Base-by-base conservation (phyloP, 2,113 vertebrate species). In the Psettodes erumei region DNA sequence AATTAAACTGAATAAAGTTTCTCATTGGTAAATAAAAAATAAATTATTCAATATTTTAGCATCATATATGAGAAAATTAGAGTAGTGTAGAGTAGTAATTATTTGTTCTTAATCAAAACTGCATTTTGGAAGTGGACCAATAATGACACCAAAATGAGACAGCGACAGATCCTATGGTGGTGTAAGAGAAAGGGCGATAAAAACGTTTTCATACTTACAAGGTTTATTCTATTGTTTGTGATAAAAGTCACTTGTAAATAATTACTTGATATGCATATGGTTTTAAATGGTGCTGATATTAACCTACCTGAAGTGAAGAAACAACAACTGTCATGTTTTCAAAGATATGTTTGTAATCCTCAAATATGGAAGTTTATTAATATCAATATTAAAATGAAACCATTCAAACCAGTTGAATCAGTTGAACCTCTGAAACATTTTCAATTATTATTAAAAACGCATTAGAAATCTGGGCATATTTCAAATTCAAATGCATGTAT, bases 211-310 rank as follows among this genome's bases (percentile, higher is more conserved):
- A 35, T 40, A 51, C 50, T 56, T 66, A 63, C 27, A 28, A 50
- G 69, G 51, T 69, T 58, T 65, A 59, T 77, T 75, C 50, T 77
- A 4, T 81, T 35, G 33, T 50, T 62, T 59, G 54, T 68, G 56
- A 10, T 68, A 71, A 51, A 60, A 50, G 55, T 27, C 28, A 80
- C 61, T 54, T 92, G 91, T 91, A 90, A 89, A 91, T 90, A 83
- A 76, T 37, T 32, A 78, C 37, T n/a, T 72, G 37, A 37, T 76
- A 69, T 75, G 73, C 45, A 74, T 30, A 69, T 6, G 13, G 10
- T 70, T 38, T 40, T 69, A 3, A 68, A 16, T 37, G 66, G 67
- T 85, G 75, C 77, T 63, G 23, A 75, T 74, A n/a, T 66, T 13
- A 21, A 19, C 71, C 68, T 60, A 40, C 21, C 35, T 42, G 53